A percentile compares a stretch with the other conserved stretches of the same genome.
Conservation (phyloP, 2,113 vertebrate genomes). For the Anarhynchus alexandrinus region DNA sequence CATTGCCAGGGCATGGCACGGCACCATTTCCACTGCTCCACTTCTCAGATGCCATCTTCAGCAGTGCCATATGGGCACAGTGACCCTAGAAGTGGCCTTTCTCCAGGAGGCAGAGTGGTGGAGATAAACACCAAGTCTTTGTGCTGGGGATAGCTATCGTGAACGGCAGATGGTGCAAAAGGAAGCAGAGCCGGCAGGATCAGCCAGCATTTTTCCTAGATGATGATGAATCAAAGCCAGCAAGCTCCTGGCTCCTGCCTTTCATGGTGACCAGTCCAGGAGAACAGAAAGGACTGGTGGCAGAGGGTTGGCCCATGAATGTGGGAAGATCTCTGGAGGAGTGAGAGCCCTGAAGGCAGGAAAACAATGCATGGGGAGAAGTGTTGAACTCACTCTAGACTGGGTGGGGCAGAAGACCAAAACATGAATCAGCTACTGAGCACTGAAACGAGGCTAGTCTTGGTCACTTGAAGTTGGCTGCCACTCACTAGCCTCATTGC, state of each 20-base stretch:
- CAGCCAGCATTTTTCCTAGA: slow-evolving; percentile 38
- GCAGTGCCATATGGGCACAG: neutral
- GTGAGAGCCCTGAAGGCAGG: neutral
- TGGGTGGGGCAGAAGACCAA: slow-evolving; percentile 29
- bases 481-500: neutral
- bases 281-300: neutral
- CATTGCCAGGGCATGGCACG: neutral
- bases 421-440: slow-evolving; percentile 41
- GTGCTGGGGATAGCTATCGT: neutral
- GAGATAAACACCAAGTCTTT: neutral
- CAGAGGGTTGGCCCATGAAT: neutral
- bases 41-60: neutral
- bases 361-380: neutral
- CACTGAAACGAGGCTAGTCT: neutral
- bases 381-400: slow-evolving; percentile 5
- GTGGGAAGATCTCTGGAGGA: slow-evolving; percentile 13
- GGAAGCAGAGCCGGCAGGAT: neutral
- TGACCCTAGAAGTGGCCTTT: neutral
- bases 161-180: slow-evolving; percentile 6
- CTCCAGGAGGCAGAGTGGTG: neutral
- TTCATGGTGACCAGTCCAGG: slow-evolving; percentile 5
- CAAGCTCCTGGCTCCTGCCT: slow-evolving; percentile 10
- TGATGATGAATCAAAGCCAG: slow-evolving; percentile 23
- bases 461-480: slow-evolving; percentile 38
- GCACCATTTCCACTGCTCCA: neutral